Conservation (phyloP, 2,113 vertebrate species). For the Melozone crissalis region DNA sequence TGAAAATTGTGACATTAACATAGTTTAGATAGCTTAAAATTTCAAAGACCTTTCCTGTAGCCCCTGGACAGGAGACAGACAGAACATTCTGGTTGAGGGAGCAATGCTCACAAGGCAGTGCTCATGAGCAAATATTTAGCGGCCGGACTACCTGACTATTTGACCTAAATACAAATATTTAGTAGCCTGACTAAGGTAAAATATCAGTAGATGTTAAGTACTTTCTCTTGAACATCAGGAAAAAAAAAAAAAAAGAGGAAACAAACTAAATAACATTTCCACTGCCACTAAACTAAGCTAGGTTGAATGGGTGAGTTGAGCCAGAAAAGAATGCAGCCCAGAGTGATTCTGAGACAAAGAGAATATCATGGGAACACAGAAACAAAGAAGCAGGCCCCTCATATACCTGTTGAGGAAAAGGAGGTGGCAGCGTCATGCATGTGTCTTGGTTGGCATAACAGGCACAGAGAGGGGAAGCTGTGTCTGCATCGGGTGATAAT, state of each 20-base stretch:
- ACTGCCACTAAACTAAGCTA: not conserved
- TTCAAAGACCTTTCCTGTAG: not conserved
- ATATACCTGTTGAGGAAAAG: not conserved
- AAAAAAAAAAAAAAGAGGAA: not conserved
- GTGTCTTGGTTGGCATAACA: not conserved
- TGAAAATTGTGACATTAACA: not conserved
- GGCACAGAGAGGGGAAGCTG: not conserved
- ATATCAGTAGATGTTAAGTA: not conserved
- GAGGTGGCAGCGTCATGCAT: not conserved
- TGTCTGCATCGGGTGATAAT: constrained; percentile 53
- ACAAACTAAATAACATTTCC: not conserved
- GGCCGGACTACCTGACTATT: not conserved
- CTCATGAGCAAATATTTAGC: not conserved
- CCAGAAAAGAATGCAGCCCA: not conserved
- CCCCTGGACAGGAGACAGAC: not conserved
- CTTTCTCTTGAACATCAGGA: not conserved
- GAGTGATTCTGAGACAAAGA: not conserved
- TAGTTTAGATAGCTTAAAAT: not conserved
- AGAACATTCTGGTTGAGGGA: not conserved
- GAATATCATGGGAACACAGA: not conserved
- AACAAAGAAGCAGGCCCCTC: not conserved
- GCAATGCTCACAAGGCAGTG: not conserved
- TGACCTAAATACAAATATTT: too few relatives aligned
- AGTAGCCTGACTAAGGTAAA: not conserved
- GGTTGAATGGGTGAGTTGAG: not conserved